Evolutionary conservation across 2,797 vertebrate species (phyloP), one percentile per base, ranked within the genome.

Genomic region (Poeciliopsis presidionis): DNA sequence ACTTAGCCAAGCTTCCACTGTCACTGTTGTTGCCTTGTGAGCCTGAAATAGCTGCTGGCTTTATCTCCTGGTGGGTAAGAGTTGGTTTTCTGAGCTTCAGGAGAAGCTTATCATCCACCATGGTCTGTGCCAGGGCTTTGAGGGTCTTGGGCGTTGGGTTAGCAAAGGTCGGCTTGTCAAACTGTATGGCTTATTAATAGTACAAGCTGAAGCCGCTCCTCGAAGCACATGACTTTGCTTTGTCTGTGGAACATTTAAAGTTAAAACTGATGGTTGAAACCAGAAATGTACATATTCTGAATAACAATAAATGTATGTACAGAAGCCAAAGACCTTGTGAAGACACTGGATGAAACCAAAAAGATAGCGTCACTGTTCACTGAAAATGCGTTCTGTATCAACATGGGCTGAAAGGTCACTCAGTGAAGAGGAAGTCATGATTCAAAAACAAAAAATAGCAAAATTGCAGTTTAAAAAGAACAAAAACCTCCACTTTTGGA

Each of bases 1-100:
- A 84, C 76, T 55, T 59, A 59, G 75, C 84, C n/a, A n/a, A 69
- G 82, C 76, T 61, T 80, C 84, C 72, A 82, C 78, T 82, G 67
- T 87, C 80, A 18, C 49, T 74, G 81, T 78, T 88, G 78, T 87
- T 82, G 79, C 9, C 13, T 71, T 73, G 14, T 70, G 88, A 86
- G 84, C 82, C 78, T 74, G 76, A 91, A 94, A 92, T 92, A 90
- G 88, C 90, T 77, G 22, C 86, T n/a, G 72, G 41, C 86, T 88
- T 87, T 83, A 87, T 85, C 89, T 88, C 79, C 72, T 57, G 46
- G n/a, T 75, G 79, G 81, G 81, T 84, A 83, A 83, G 88, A 88
- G 82, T 80, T 86, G 51, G 83, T 84, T 88, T 88, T 86, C 88
- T 77, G 82, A 88, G 76, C 86, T 86, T 71, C 78, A 84, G 90